These are phyloP conservation scores for Xestia rhomboidea DNA, from an alignment of 2,888 invertebrate genomes.

Conservation along the genomic window DNA sequence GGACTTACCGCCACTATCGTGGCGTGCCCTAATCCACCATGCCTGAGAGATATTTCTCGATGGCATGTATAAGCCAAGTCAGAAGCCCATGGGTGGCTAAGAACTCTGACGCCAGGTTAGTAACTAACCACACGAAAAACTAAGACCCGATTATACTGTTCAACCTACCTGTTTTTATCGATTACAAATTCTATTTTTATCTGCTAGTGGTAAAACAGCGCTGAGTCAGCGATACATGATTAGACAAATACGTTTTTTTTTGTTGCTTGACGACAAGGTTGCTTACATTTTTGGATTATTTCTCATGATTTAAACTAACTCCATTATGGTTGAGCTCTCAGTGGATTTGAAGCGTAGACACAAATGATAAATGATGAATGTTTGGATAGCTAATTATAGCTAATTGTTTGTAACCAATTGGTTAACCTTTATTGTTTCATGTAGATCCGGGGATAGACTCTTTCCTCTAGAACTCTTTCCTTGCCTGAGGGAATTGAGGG, in stretches of 20 bases:
- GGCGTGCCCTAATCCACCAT: too few species aligned
- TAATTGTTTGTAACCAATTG: not conserved
- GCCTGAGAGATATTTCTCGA: too few species aligned
- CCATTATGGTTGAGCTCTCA: not conserved
- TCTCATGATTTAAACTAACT: not conserved
- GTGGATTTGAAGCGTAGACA: not conserved
- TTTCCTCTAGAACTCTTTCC: not conserved
- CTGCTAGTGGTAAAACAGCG: not conserved
- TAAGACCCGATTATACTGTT: not conserved
- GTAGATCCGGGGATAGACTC: not conserved
- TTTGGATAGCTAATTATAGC: not conserved
- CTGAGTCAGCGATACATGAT: slow-evolving; percentile 13
- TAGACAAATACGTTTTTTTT: not conserved
- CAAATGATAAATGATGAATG: not conserved
- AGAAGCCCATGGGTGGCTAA: too few species aligned
- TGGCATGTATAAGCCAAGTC: too few species aligned
- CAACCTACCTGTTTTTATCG: not conserved
- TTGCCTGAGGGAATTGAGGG: not conserved
- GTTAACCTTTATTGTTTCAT: not conserved
- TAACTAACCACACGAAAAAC: too few species aligned
- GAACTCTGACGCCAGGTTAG: too few species aligned
- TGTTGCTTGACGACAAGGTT: not conserved
- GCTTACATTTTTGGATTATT: not conserved
- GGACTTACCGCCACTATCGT: too few species aligned
- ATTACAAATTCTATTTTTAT: slow-evolving; percentile 28